phyloP scores from a whole-genome alignment of 2,113 vertebrate species.

The Lagenorhynchus albirostris region DNA sequence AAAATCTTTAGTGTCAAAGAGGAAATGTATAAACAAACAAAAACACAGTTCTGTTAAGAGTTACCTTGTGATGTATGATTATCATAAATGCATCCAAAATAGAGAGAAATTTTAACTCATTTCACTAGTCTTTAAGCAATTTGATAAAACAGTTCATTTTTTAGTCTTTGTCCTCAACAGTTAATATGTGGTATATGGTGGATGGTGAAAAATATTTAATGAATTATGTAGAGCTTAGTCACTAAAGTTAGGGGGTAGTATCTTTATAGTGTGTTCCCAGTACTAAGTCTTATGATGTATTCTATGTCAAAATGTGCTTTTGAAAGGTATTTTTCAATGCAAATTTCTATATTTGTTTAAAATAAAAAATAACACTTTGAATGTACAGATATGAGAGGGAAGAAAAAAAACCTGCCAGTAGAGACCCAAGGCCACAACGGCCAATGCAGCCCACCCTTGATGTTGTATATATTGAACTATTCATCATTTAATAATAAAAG shows the following conservation, averaged over 20 bases:
- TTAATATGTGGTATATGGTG: neutral
- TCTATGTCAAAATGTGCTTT: neutral
- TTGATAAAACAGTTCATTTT: neutral
- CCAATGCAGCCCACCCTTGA: neutral
- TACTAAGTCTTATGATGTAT: neutral
- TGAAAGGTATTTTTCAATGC: neutral
- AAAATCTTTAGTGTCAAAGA: neutral
- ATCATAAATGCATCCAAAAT: neutral
- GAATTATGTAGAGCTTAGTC: neutral
- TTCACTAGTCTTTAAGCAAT: neutral
- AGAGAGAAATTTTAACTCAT: neutral
- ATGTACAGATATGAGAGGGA: neutral
- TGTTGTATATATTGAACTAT: neutral
- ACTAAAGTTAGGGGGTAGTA: neutral
- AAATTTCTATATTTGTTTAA: neutral
- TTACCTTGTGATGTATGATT: neutral
- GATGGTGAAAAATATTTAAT: neutral
- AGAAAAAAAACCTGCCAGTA: neutral
- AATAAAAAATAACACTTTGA: neutral
- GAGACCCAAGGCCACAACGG: neutral
- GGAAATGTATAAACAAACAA: neutral
- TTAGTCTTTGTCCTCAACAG: neutral
- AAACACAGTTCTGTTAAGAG: neutral
- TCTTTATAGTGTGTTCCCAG: neutral
- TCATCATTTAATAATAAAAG: slow-evolving; percentile 39